A percentile compares a stretch with the other conserved stretches of the same genome.
These are phyloP conservation scores for Litocranius walleri DNA, from an alignment of 2,113 vertebrate genomes.

Conservation along the genomic window DNA sequence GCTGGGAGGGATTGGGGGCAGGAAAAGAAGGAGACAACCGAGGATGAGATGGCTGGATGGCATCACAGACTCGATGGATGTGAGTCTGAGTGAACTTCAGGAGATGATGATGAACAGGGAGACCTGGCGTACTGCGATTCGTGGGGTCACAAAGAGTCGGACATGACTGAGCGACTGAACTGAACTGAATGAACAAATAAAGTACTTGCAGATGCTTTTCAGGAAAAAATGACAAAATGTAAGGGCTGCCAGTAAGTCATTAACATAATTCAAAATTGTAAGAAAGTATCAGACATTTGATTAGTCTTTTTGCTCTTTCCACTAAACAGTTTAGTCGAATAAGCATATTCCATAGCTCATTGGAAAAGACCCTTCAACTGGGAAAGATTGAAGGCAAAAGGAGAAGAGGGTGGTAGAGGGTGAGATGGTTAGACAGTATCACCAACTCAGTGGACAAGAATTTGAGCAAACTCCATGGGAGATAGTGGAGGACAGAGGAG, in stretches of 20 bases:
- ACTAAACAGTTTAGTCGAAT: background rate
- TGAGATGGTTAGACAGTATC: background rate
- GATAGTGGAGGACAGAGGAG: background rate
- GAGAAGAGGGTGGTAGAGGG: background rate
- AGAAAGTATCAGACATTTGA: background rate
- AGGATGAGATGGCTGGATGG: too few species aligned
- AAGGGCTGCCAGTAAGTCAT: constrained; percentile 59
- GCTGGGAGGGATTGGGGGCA: too few species aligned
- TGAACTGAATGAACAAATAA: constrained; percentile 64
- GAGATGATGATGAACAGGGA: too few species aligned
- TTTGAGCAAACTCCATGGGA: background rate
- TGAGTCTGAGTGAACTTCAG: too few species aligned
- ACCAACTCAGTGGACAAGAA: background rate
- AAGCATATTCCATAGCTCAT: background rate
- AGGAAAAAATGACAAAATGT: constrained; percentile 6
- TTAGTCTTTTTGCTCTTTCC: background rate
- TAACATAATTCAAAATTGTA: constrained; percentile 8
- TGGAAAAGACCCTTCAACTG: background rate
- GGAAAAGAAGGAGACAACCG: too few species aligned
- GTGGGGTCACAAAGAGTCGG: too few species aligned
- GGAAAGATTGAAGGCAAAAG: background rate
- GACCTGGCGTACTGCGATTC: too few species aligned
- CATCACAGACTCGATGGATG: too few species aligned
- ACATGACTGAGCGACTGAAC: too few species aligned
- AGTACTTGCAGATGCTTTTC: constrained; percentile 58